Evolutionary conservation across 2,113 vertebrate species (phyloP), one percentile per base, ranked within the genome.

Genomic region (Ammodytes dubius): DNA sequence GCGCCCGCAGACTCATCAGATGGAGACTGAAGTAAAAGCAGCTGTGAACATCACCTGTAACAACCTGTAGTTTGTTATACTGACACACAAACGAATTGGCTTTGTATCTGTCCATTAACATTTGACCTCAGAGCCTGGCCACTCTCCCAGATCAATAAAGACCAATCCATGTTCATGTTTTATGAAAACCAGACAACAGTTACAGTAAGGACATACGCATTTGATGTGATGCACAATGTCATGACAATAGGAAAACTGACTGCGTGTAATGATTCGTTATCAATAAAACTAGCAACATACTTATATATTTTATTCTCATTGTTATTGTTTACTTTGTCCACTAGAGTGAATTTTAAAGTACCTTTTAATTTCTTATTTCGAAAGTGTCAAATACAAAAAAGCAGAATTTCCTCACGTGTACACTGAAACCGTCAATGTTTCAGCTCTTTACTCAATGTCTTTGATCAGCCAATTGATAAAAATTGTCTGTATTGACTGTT

Each of bases 81-180:
- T 4, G 49, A 56, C 47, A 7, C 17, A 35, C 40, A 57, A 35
- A 52, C 46, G 15, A 78, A 42, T 58, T 37, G 78, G 3, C 47
- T 63, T 37, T 4, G 2, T 37, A 56, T 59, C 4, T 19, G 45
- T n/a, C 6, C 14, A 17, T 63, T 80, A 42, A 68, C 56, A 76
- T 79, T 70, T 86, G 70, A 75, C 59, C 79, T 40, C 37, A 4
- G 17, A 58, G 42, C 61, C 39, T 6, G 15, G 19, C 13, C 6
- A 56, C 1, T 39, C 12, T 40, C 40, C 49, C 39, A 46, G 35
- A 50, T 67, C 52, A 60, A 81, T 46, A 74, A 52, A 71, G 43
- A n/a, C 6, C 35, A 4, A 14, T 61, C 11, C 3, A 7, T 45
- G 69, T 35, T 35, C 37, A 53, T 27, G 35, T 68, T 0, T 15